Evolutionary conservation across 30 jellyfish, hydroid and myxozoan species (phyloP).

Genomic region (Phacellophora camtschatica): DNA sequence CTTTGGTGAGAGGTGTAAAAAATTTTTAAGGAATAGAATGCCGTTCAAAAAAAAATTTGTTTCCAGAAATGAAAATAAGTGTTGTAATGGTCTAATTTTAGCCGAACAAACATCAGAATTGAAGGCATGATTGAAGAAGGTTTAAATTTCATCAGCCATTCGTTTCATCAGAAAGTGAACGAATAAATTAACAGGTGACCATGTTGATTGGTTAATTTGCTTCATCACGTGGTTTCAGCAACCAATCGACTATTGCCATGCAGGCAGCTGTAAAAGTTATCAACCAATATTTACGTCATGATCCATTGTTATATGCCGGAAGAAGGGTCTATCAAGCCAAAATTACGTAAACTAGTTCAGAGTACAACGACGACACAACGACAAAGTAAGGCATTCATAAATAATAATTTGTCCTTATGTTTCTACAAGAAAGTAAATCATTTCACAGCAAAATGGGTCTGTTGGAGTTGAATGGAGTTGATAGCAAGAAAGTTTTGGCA

Average conservation of each 20-base stretch:
- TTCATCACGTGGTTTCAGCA: neutral
- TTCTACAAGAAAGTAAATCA: slow-evolving; percentile 25
- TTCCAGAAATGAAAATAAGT: too few species aligned
- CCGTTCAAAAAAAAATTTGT: too few species aligned
- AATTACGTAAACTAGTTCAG: neutral
- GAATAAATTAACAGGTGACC: neutral
- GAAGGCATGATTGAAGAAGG: too few species aligned
- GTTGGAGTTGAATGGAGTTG: slow-evolving; percentile 69
- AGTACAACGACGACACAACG: neutral
- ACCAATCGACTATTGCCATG: slow-evolving; percentile 52
- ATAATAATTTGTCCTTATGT: neutral
- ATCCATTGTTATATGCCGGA: slow-evolving; percentile 28
- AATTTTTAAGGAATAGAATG: too few species aligned
- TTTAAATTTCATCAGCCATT: too few species aligned
- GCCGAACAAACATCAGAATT: too few species aligned
- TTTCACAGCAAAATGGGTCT: slow-evolving; percentile 55
- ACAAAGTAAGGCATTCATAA: neutral
- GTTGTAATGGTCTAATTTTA: too few species aligned
- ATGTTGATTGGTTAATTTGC: slow-evolving; percentile 15
- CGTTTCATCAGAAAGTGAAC: slow-evolving; percentile 36
- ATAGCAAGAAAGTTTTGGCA: slow-evolving; percentile 88
- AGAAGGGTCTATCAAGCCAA: neutral
- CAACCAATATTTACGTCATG: slow-evolving; percentile 25
- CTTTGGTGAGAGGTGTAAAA: too few species aligned
- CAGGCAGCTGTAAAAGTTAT: slow-evolving; percentile 41